A percentile compares a stretch with the other conserved stretches of the same genome.
Evolutionary conservation across 2,888 invertebrate species (phyloP).

Genomic region (Pinctada fucata): DNA sequence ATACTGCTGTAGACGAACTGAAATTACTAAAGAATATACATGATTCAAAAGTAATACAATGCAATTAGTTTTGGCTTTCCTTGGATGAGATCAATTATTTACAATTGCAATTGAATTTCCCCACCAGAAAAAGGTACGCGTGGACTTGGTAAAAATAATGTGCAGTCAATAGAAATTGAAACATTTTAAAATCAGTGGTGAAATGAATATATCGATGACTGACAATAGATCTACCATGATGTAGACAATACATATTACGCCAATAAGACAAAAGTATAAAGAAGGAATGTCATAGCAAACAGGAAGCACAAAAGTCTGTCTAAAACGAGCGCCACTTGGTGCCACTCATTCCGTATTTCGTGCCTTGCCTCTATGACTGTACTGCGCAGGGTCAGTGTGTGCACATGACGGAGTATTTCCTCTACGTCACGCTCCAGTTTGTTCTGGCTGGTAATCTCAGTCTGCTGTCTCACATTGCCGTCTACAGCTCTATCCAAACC

Average conservation of each 20-base stretch:
- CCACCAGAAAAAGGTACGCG: too few relatives aligned
- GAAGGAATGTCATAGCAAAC: constrained; percentile 62
- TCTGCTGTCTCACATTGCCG: constrained; percentile 18
- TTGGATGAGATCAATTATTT: too few relatives aligned
- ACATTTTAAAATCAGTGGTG: too few relatives aligned
- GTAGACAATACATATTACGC: constrained; percentile 35
- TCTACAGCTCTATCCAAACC: constrained; percentile 58
- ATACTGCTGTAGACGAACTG: too few relatives aligned
- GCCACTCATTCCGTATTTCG: constrained; percentile 68
- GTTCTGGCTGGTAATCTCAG: constrained; percentile 22
- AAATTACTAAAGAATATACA: too few relatives aligned
- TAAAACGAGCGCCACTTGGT: constrained; percentile 71
- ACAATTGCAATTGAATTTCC: too few relatives aligned
- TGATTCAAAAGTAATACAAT: too few relatives aligned
- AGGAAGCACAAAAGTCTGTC: constrained; percentile 68
- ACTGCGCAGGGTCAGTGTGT: constrained; percentile 54
- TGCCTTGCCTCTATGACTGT: constrained; percentile 52
- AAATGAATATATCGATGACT: too few relatives aligned
- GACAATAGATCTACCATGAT: too few relatives aligned
- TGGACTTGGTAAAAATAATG: too few relatives aligned
- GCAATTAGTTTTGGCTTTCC: too few relatives aligned
- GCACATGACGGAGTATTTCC: constrained; percentile 62
- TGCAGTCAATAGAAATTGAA: too few relatives aligned
- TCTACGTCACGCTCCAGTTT: constrained; percentile 66
- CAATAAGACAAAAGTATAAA: constrained; percentile 63